Percentiles rank a stretch among this genome's conserved stretches.
These are phyloP conservation scores for Odocoileus hemionus DNA, from an alignment of 2,113 vertebrate genomes.

Conservation along the genomic window DNA sequence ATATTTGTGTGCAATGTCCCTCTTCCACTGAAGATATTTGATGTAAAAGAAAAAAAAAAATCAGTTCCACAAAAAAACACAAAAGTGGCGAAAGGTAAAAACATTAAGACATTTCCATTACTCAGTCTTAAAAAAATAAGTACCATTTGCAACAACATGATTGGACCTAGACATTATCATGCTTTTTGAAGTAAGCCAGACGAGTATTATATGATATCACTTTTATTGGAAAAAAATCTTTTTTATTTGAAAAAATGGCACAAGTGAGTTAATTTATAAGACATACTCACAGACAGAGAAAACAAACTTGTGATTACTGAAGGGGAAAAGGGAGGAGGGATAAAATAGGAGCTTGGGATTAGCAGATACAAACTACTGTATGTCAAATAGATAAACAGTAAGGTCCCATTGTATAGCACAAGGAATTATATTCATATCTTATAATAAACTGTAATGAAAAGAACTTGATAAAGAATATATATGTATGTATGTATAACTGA, in stretches of 20 bases:
- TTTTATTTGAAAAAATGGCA: not conserved
- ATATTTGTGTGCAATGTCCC: conserved; percentile 98
- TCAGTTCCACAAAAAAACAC: conserved; percentile 94
- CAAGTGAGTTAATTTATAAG: not conserved
- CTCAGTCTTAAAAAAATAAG: not conserved
- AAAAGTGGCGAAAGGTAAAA: conserved; percentile 81
- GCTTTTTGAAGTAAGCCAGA: not conserved
- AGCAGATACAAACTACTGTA: not conserved
- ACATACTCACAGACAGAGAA: not conserved
- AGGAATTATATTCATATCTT: not conserved
- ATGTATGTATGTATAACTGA: not conserved
- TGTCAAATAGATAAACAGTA: not conserved
- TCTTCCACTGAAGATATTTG: conserved; percentile 89
- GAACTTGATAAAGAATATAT: not conserved
- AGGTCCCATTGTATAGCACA: not conserved
- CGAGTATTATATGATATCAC: not conserved
- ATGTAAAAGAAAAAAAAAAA: conserved; percentile 88
- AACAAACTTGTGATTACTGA: not conserved
- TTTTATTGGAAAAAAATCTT: not conserved
- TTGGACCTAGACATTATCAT: not conserved
- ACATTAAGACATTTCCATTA: not conserved
- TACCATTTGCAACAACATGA: not conserved
- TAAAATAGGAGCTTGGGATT: not conserved
- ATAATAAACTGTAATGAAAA: not conserved
- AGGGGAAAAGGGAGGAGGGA: not conserved